Evolutionary conservation across 2,113 vertebrate genomes (phyloP), one percentile per base, ranked within the genome.

Genomic region (Marmota monax): DNA sequence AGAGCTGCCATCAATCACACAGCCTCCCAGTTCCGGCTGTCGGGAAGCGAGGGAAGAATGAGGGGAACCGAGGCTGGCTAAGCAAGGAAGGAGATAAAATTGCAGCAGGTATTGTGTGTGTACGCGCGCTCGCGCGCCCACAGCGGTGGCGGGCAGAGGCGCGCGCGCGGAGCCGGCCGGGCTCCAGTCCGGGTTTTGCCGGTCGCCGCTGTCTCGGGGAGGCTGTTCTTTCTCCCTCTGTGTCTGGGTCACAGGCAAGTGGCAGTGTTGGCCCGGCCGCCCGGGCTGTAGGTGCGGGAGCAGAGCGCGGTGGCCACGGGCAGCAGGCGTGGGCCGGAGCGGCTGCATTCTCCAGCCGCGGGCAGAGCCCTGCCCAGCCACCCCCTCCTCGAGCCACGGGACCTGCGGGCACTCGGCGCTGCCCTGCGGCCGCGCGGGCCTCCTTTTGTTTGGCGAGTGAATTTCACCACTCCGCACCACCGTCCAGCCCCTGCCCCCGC

Each of bases 361-460:
- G 90, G 90, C 61, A 37, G 77, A 53, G 83, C 91, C 73, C 25
- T n/a, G 80, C 17, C n/a, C 8, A 32, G 74, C 85, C 70, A 16
- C 34, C 16, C 32, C 88, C 77, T 72, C 29, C 1, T 32, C 0
- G 8, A 87, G 84, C 83, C 3, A 0, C 34, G 23, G 95, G 91
- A 96, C 94, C 56, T 37, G 76, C 48, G 42, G 90, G 84, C 20
- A 76, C 53, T 51, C 76, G 3, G 67, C 48, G 74, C 88, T 84
- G 96, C 78, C 88, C 95, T 45, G 94, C n/a, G 77, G 90, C 79
- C 98, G 97, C 98, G 98, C 98, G 98, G 98, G 98, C 98, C 98
- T 99, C 99, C 99, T 99, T 99, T 99, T 99, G 99, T 99, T 99
- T 98, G 98, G 98, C 99, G 98, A 98, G 99, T 99, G 98, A 97